Conservation (phyloP, 2,797 vertebrate genomes). For the Ptychobarbus kaznakovi region DNA sequence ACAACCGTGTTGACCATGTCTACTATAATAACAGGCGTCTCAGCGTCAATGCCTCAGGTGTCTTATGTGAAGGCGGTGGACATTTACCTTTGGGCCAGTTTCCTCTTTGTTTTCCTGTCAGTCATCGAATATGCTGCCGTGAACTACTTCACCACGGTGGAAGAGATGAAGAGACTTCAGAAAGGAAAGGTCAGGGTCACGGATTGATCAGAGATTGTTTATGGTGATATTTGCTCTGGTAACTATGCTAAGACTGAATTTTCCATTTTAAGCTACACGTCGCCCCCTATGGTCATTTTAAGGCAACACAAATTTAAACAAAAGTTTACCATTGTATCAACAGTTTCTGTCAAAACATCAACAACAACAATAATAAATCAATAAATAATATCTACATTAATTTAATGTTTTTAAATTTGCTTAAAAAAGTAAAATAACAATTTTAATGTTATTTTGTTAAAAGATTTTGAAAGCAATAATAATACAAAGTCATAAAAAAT, state of each 20-base stretch:
- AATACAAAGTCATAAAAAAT: neutral
- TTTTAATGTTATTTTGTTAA: too few species aligned
- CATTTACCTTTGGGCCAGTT: constrained; percentile 91
- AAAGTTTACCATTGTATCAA: neutral
- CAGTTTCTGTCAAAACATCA: neutral
- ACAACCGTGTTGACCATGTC: constrained; percentile 93
- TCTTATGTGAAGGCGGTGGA: constrained; percentile 94
- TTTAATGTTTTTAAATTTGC: neutral
- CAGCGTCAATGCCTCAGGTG: constrained; percentile 91
- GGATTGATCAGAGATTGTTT: neutral
- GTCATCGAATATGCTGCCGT: constrained; percentile 90
- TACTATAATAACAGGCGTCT: constrained; percentile 89
- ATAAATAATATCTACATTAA: neutral
- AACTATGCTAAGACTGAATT: neutral
- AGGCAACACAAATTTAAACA: neutral
- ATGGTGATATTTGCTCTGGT: constrained; percentile 12
- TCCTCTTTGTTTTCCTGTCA: constrained; percentile 91
- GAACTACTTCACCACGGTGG: constrained; percentile 91
- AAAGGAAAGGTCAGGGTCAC: constrained; percentile 79
- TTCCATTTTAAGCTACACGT: neutral
- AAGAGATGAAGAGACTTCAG: constrained; percentile 85
- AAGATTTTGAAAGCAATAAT: neutral
- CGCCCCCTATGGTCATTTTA: neutral
- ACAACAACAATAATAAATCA: neutral
- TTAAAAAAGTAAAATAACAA: neutral